Base-by-base conservation (phyloP, 2,113 vertebrate genomes). In the Charina bottae region DNA sequence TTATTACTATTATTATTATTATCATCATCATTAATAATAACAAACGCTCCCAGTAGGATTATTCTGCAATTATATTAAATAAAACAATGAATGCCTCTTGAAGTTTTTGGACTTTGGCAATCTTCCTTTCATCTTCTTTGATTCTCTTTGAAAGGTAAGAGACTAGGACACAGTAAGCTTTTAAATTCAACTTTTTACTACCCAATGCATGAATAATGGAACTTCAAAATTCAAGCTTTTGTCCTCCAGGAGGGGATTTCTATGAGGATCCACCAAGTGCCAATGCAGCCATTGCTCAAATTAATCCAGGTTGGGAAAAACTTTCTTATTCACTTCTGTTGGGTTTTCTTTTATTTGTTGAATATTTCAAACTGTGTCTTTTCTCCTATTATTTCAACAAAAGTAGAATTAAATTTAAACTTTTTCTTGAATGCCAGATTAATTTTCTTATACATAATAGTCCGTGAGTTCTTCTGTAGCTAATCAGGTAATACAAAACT, bases 41-140 rank as follows among this genome's bases (percentile, higher is more conserved):
- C 49, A 49, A 49, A 53, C 6, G 46, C 5, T 19, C 28, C 1
- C 54, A 28, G 2, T 1, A 33, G 89, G 49, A 85, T 55, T 72
- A 10, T 17, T 28, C 23, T 59, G 5, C n/a, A 59, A 56, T 90
- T 53, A 11, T 49, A 37, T 0, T 60, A 56, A 85, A 86, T 56
- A 15, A 46, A 46, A 23, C 33, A 64, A 17, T 46, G 46, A 58
- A 83, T 91, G 62, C 33, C 49, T 87, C 33, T 46, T 4, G 15
- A 88, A 88, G 24, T 1, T 13, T 10, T 88, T 49, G 87, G 72
- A 17, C 37, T 92, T 95, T 95, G 95, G 94, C 94, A 95, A 96
- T 96, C 59, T 62, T 94, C 90, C 86, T 90, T 56, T 96, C 96
- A 96, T 90, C 88, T 86, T 96, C 15, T 33, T 21, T 94, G 95